phyloP scores from a whole-genome alignment of 1,140 invertebrate genomes.

The Maniola jurtina region DNA sequence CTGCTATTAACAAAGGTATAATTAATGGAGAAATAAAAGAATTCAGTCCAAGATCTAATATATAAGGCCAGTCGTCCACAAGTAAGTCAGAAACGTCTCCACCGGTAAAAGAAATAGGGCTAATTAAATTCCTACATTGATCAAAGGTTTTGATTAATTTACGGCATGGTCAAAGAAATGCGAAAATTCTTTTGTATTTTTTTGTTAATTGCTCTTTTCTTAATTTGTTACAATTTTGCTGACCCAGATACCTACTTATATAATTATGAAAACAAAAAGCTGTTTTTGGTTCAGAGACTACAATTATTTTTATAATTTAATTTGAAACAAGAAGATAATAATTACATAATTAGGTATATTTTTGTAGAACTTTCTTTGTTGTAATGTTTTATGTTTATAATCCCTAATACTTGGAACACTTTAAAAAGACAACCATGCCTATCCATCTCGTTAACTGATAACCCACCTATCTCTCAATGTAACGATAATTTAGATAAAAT shows the following conservation, averaged over 20 bases:
- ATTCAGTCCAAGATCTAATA: neutral
- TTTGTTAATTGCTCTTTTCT: neutral
- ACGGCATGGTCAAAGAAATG: neutral
- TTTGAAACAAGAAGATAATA: too few species aligned
- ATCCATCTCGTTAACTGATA: too few species aligned
- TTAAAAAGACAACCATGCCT: too few species aligned
- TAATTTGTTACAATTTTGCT: neutral
- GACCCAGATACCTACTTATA: neutral
- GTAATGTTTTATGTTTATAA: too few species aligned
- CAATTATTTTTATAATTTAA: too few species aligned
- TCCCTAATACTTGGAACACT: too few species aligned
- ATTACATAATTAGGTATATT: too few species aligned
- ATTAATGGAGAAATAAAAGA: neutral
- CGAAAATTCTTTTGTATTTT: slow-evolving; percentile 6
- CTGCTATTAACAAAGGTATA: neutral
- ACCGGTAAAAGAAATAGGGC: neutral
- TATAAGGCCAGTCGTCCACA: neutral
- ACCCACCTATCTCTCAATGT: too few species aligned
- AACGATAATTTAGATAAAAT: too few species aligned
- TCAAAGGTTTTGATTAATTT: slow-evolving; percentile 10
- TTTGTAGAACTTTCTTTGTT: too few species aligned
- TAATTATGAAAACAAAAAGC: neutral
- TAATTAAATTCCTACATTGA: slow-evolving; percentile 3
- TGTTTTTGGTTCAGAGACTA: too few species aligned
- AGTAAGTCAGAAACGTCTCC: neutral